A percentile compares a stretch with the other conserved stretches of the same genome.
These are phyloP conservation scores for Lithosia quadra DNA, from an alignment of 2,888 invertebrate species.

Conservation along the genomic window DNA sequence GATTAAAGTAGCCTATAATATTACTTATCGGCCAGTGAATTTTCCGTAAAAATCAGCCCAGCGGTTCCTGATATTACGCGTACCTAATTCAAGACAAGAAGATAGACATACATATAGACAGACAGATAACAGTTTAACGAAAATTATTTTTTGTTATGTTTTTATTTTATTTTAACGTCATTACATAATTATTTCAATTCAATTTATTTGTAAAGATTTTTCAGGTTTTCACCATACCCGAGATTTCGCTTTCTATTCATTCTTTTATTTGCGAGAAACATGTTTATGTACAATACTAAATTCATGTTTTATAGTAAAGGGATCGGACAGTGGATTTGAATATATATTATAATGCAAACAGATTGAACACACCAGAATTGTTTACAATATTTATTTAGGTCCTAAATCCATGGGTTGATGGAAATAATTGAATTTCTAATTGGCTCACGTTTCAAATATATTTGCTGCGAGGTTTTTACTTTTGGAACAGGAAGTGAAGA, in stretches of 20 bases:
- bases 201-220: background rate
- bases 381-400: conserved; percentile 5
- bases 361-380: conserved; percentile 20
- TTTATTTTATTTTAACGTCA: too few species aligned
- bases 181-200: too few species aligned
- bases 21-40: too few species aligned
- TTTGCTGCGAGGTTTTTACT: background rate
- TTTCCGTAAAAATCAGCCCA: too few species aligned
- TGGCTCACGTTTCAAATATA: background rate
- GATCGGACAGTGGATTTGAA: background rate
- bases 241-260: background rate
- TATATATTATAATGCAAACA: conserved; percentile 16
- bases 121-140: too few species aligned
- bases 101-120: too few species aligned
- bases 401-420: conserved; percentile 9
- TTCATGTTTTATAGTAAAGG: background rate
- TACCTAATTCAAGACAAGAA: too few species aligned
- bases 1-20: too few species aligned
- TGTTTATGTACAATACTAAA: background rate
- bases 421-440: conserved; percentile 1
- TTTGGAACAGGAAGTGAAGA: background rate
- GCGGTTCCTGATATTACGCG: too few species aligned
- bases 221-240: background rate
- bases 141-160: too few species aligned
- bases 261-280: background rate